A percentile compares a stretch with the other conserved stretches of the same genome.
Evolutionary conservation across 2,888 invertebrate species (phyloP).

Genomic region (Amitus sp.): DNA sequence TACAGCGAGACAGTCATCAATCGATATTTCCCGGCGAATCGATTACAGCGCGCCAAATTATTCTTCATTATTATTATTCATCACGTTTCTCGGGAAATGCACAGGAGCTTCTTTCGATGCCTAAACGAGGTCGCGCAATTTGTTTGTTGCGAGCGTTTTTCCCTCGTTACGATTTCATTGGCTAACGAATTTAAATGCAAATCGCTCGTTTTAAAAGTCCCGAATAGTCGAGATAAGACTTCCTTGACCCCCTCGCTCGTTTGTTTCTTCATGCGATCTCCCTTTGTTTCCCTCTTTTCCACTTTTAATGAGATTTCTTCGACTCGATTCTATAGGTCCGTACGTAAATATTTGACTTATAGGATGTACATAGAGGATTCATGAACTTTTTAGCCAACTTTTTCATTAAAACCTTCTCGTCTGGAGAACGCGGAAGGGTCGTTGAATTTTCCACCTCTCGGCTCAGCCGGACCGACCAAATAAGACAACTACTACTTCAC

Average conservation of each 20-base stretch:
- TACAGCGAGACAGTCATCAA: too few species aligned
- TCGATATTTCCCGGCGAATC: too few species aligned
- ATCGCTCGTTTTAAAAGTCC: not conserved
- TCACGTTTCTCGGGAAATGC: not conserved
- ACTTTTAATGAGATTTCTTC: not conserved
- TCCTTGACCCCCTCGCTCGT: not conserved
- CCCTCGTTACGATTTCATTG: not conserved
- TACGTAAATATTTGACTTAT: not conserved
- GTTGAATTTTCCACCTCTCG: not conserved
- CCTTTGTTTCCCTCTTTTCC: not conserved
- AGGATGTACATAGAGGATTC: not conserved
- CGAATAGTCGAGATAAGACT: not conserved
- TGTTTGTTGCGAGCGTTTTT: not conserved
- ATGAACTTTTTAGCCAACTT: not conserved
- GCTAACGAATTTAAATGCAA: not conserved
- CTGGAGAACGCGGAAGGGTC: not conserved
- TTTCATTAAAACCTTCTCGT: not conserved
- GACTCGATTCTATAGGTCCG: not conserved
- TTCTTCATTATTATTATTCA: not conserved
- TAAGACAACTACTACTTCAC: not conserved
- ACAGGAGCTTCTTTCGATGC: not conserved
- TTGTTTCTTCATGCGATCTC: not conserved
- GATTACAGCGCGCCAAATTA: not conserved
- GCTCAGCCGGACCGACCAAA: not conserved
- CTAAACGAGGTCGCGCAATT: too few species aligned